Base-by-base conservation (phyloP, 2,797 vertebrate species). In the Cyclopterus lumpus region DNA sequence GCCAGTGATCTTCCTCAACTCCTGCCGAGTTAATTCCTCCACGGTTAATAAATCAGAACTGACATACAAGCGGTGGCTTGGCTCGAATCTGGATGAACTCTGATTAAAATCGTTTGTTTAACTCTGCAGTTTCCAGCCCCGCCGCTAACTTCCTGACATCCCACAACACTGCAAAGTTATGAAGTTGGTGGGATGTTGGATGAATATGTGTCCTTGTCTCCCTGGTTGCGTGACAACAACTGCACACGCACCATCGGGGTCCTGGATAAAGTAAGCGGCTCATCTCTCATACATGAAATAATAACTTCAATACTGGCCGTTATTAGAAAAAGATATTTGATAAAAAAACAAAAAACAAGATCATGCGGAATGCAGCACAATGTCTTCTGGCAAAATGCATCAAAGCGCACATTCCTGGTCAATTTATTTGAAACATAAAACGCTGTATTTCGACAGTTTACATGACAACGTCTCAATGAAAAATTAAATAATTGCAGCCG, bases 71-170 rank as follows among this genome's bases (percentile, higher is more conserved):
- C 57, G 32, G 70, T 68, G 85, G 72, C 59, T 86, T 85, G 79
- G 91, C 88, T 89, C 83, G 77, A 77, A 75, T 80, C 82, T 89
- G 85, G 88, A 73, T 87, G 90, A 86, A 91, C 89, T 86, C 81
- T 94, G 92, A 95, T 94, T 93, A 91, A 94, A 94, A 94, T 93
- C 24, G 85, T 94, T 96, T 94, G 94, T 95, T 95, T 93, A 88
- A 94, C 93, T 93, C 90, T 91, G 82, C 88, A 36, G 86, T 93
- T 92, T 94, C 90, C 91, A 84, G 71, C 70, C 79, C 87, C 87
- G 80, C 75, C 75, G 60, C 30, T 80, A 79, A 88, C 78, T 86
- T 82, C 89, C 79, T 85, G 87, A 89, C 67, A 87, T 87, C 79
- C 81, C 68, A 73, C 76, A 79, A 82, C 71, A 77, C 77, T 73